Base-by-base conservation (phyloP, 2,888 invertebrate species). In the Bombylius discolor region DNA sequence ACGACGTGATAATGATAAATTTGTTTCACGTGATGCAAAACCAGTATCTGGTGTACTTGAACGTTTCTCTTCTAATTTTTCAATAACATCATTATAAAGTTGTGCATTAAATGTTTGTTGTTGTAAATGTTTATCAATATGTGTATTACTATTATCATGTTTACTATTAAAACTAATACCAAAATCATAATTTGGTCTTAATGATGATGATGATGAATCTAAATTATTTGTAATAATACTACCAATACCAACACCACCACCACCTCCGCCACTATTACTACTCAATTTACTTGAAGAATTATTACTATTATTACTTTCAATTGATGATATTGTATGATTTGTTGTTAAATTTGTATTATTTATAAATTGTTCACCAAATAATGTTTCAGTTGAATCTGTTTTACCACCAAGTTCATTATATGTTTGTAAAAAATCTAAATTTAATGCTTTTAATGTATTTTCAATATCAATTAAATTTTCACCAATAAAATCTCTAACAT, bases 381-480 rank as follows among this genome's bases (percentile, higher is more conserved):
- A 62, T 4, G 74, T 74, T 59, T 74, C 74, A 39, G 71, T 72
- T n/a, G 74, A 74, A 64, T 74, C 74, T 45, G 71, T 71, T 60
- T 74, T 74, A 64, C 71, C 74, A 64, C 72, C 74, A 61, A 74
- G 62, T 60, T 74, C 72, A 34, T 70, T 74, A 62, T 73, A 74
- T 5, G 72, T 72, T 61, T 74, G 73, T 67, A 74, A 69, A 60
- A 74, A 74, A 61, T 74, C 74, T 47, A 74, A 62, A 63, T 74
- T 74, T 23, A 74, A 64, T 3, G 74, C 74, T 58, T 74, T 73
- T 9, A 74, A 58, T 0, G 74, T 74, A 56, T 73, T 74, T 59
- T 74, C 74, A 59, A 74, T 74, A 52, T 74, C 74, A 59, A 74
- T 64, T 5, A 74, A 67, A 60, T 74, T 73, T 59, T 74, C 74